phyloP scores from a whole-genome alignment of 2,113 vertebrate genomes.

The Pardalotus punctatus region DNA sequence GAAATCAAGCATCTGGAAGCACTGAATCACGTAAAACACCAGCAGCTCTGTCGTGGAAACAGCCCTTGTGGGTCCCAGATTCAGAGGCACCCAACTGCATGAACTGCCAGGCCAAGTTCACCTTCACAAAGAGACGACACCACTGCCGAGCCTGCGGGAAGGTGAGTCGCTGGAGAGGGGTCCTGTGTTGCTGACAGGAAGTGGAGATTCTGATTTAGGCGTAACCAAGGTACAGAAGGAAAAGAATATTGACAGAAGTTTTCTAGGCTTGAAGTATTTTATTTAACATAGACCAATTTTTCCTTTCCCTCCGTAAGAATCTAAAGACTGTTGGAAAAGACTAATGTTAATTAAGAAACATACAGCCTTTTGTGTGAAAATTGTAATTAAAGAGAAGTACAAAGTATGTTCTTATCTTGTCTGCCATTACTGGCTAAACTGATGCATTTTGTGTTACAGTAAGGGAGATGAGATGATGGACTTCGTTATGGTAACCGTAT shows the following conservation, averaged over 20 bases:
- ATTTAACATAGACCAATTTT: background rate
- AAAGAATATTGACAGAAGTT: background rate
- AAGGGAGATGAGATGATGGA: background rate
- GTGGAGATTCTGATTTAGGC: background rate
- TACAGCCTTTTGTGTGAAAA: background rate
- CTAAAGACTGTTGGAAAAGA: background rate
- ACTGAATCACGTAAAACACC: background rate
- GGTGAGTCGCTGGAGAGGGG: conserved; percentile 69
- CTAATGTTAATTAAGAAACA: background rate
- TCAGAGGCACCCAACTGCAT: conserved; percentile 94
- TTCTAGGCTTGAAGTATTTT: background rate
- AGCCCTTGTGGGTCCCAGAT: conserved; percentile 93
- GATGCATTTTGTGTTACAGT: background rate
- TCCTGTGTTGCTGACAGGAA: background rate
- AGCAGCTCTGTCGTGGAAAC: conserved; percentile 75
- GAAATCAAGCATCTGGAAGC: conserved; percentile 39
- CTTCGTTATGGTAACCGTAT: background rate
- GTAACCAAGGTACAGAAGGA: background rate
- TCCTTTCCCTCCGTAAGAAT: background rate
- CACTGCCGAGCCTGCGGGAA: conserved; percentile 97
- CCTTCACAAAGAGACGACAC: conserved; percentile 92
- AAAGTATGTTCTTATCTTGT: background rate
- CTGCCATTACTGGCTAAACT: background rate
- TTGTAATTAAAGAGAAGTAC: background rate
- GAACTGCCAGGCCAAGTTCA: conserved; percentile 90